phyloP scores from a whole-genome alignment of 2,888 invertebrate species.

The Agrotis segetum region DNA sequence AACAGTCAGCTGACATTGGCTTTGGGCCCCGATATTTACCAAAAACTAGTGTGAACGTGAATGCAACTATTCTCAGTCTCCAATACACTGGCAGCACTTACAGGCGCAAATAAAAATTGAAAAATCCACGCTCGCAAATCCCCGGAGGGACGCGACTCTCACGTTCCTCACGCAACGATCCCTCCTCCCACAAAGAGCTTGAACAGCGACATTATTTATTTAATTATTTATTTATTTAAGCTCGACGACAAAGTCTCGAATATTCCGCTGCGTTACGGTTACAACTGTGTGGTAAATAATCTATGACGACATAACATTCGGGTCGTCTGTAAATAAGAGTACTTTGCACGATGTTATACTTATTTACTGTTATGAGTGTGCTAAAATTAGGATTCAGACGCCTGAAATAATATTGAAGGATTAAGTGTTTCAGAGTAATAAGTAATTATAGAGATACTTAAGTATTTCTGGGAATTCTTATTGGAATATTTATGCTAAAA shows the following conservation, averaged over 20 bases:
- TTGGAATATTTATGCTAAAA: neutral
- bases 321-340: conserved; percentile 15
- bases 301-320: conserved; percentile 26
- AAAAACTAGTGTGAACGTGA: conserved; percentile 63
- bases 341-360: conserved; percentile 9
- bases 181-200: conserved; percentile 76
- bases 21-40: conserved; percentile 56
- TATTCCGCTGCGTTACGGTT: conserved; percentile 31
- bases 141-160: conserved; percentile 78
- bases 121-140: conserved; percentile 86
- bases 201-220: conserved; percentile 75
- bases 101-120: conserved; percentile 89
- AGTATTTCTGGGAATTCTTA: conserved; percentile 2
- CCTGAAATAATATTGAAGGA: neutral
- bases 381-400: neutral
- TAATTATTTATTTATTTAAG: conserved; percentile 70
- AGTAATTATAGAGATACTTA: neutral
- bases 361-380: neutral
- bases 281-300: conserved; percentile 40
- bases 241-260: conserved; percentile 47
- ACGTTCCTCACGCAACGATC: conserved; percentile 81
- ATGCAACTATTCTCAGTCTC: conserved; percentile 68
- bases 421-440: neutral
- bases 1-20: conserved; percentile 66
- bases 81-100: conserved; percentile 83